Evolutionary conservation across 2,888 invertebrate species (phyloP).

Genomic region (Ochropleura leucogaster): DNA sequence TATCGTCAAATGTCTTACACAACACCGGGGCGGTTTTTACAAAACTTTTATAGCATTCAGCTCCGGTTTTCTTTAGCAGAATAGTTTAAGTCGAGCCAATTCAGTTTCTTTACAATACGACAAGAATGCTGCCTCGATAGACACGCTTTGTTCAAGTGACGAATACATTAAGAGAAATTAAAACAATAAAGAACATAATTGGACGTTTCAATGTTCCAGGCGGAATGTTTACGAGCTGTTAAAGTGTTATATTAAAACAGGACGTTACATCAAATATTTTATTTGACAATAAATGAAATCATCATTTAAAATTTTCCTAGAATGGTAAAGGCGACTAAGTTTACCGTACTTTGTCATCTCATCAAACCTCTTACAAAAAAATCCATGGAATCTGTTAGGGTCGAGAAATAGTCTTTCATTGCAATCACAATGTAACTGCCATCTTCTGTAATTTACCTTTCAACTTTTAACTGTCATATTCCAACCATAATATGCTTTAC

Average conservation of each 20-base stretch:
- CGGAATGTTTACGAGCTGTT: conserved; percentile 73
- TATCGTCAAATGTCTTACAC: conserved; percentile 34
- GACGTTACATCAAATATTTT: conserved; percentile 17
- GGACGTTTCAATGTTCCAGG: conserved; percentile 76
- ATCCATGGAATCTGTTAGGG: conserved; percentile 1
- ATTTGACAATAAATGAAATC: conserved; percentile 23
- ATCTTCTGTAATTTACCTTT: conserved; percentile 14
- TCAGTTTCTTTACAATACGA: conserved; percentile 29
- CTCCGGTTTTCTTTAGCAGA: conserved; percentile 26
- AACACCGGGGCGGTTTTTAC: conserved; percentile 12
- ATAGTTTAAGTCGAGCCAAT: conserved; percentile 27
- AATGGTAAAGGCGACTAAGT: neutral
- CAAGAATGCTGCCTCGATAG: conserved; percentile 38
- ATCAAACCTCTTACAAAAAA: neutral
- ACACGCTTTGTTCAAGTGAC: conserved; percentile 58
- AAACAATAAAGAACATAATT: conserved; percentile 76
- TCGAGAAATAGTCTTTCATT: neutral
- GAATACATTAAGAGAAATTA: conserved; percentile 67
- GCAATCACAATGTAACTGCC: conserved; percentile 8
- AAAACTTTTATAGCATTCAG: conserved; percentile 31
- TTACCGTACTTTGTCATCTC: neutral
- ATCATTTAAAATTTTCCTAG: neutral
- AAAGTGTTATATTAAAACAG: conserved; percentile 46
- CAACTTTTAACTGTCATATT: conserved; percentile 22
- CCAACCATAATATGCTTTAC: conserved; percentile 32